Percentiles rank a stretch among this genome's conserved stretches.
These are phyloP conservation scores for Calephelis nemesis DNA, from an alignment of 1,140 invertebrate species.

Conservation along the genomic window DNA sequence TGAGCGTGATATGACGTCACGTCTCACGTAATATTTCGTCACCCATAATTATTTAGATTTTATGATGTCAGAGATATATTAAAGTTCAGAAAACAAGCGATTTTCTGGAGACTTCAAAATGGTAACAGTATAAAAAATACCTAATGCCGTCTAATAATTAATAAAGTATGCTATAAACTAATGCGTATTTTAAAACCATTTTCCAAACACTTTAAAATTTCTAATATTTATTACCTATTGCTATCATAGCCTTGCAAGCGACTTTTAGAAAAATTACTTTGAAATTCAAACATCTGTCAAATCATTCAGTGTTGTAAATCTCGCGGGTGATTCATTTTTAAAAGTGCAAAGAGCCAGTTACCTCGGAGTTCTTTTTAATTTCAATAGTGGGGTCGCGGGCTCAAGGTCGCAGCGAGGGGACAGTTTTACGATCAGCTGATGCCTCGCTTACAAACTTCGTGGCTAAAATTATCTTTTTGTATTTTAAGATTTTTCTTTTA, in stretches of 20 bases:
- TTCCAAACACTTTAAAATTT: too few relatives aligned
- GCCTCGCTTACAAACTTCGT: conserved; percentile 26
- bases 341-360: conserved; percentile 75
- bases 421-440: conserved; percentile 69
- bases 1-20: too few relatives aligned
- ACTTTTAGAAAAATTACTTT: conserved; percentile 3
- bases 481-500: conserved; percentile 18
- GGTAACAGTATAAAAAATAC: too few relatives aligned
- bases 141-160: too few relatives aligned
- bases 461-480: conserved; percentile 31
- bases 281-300: conserved; percentile 25
- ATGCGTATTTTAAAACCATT: too few relatives aligned
- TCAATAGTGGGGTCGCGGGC: conserved; percentile 74
- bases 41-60: too few relatives aligned
- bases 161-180: too few relatives aligned
- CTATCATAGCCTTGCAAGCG: not conserved
- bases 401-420: conserved; percentile 66
- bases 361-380: conserved; percentile 73
- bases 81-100: too few relatives aligned
- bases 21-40: too few relatives aligned
- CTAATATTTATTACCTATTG: too few relatives aligned
- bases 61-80: too few relatives aligned
- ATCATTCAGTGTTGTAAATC: conserved; percentile 26
- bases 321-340: conserved; percentile 58
- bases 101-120: too few relatives aligned